Base-by-base conservation (phyloP, 2,113 vertebrate species). In the Peromyscus californicus region DNA sequence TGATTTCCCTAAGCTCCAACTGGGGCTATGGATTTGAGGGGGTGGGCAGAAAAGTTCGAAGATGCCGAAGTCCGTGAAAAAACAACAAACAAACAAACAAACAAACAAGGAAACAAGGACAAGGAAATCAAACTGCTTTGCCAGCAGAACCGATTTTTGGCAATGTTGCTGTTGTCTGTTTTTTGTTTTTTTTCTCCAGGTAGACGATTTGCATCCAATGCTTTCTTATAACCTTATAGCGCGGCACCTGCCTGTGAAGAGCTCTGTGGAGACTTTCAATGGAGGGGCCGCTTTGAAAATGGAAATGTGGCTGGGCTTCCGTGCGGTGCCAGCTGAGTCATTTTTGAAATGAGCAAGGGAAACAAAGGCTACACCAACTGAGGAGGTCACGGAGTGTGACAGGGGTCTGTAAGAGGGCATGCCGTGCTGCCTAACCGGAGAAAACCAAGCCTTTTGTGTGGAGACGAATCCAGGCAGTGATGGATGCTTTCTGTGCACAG, bases 331-430 rank as follows among this genome's bases (percentile, higher is more conserved):
- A 65, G 83, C 63, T 48, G 75, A 91, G 75, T 92, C 93, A 67
- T 88, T 97, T 88, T 74, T 93, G 57, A 95, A 92, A 90, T 51
- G 48, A 97, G 59, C 84, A 65, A 74, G 84, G 86, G 78, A 94
- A 91, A 97, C 92, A 94, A 97, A 94, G 95, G 61, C 74, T 33
- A 31, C 51, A 54, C 51, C 83, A 69, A 80, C 87, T 0, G 4
- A 39, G 87, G 96, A 90, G 92, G 93, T 93, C 89, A 80, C 39
- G 0, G 57, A 76, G 51, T 87, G 83, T 95, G 93, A 95, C 91
- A 2, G 51, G 86, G 74, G 78, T 94, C 86, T 95, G 65, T 36
- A 36, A 93, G 79, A 57, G 94, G 90, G 91, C 93, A 76, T 4
- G 10, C 57, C 3, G 36, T 17, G 89, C 80, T 45, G 94, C 94